Evolutionary conservation across 92 coral and sea anemone species (phyloP).

Genomic region (Heteractis magnifica): DNA sequence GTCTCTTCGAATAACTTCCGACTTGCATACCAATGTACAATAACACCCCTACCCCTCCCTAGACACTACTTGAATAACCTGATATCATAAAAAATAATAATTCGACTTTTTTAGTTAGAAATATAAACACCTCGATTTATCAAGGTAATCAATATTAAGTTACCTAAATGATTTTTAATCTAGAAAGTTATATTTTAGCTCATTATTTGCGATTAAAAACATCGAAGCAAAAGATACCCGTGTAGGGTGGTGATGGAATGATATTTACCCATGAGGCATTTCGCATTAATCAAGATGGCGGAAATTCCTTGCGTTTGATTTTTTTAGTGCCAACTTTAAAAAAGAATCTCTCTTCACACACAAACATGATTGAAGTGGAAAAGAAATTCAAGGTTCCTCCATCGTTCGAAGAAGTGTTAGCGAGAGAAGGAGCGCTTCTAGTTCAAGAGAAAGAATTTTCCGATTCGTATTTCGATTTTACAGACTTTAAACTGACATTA

Average conservation of each 20-base stretch:
- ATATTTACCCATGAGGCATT: constrained; percentile 34
- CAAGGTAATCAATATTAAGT: background rate
- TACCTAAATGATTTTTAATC: background rate
- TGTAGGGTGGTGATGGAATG: background rate
- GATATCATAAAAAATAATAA: background rate
- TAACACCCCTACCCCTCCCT: constrained; percentile 11
- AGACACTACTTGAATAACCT: background rate
- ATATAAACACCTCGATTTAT: background rate
- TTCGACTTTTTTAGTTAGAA: background rate
- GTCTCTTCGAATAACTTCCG: constrained; percentile 28
- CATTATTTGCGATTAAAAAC: background rate
- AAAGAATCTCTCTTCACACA: background rate
- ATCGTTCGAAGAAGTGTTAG: constrained; percentile 32
- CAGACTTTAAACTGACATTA: constrained; percentile 43
- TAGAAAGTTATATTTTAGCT: background rate
- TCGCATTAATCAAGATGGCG: constrained; percentile 49
- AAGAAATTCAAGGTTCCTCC: constrained; percentile 55
- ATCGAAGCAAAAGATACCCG: constrained; percentile 15
- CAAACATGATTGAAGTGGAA: constrained; percentile 57
- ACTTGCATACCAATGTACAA: constrained; percentile 23
- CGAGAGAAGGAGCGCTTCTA: constrained; percentile 47
- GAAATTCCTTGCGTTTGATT: too few species aligned
- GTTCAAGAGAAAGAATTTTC: constrained; percentile 26
- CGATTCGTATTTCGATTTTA: constrained; percentile 60
- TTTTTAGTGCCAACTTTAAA: constrained; percentile 6